phyloP scores from a whole-genome alignment of 2,113 vertebrate genomes.

The Phalacrocorax carbo region DNA sequence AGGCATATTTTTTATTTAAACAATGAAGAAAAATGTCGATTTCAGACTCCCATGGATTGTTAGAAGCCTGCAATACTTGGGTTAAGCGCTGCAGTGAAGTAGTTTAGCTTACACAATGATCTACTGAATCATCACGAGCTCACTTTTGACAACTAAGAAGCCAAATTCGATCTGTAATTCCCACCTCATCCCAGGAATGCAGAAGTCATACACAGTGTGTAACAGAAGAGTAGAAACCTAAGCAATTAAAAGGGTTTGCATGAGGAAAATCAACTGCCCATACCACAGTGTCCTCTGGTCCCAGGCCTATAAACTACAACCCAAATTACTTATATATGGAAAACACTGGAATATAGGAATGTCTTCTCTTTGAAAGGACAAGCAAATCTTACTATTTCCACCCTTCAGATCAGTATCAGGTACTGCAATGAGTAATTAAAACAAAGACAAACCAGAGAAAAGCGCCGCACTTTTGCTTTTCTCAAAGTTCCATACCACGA shows the following conservation, averaged over 20 bases:
- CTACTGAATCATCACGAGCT: constrained; percentile 2
- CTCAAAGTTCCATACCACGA: neutral
- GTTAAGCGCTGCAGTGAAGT: neutral
- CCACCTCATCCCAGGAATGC: neutral
- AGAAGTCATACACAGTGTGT: fast-evolving
- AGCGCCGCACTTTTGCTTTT: neutral
- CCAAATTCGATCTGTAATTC: neutral
- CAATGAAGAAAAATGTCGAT: neutral
- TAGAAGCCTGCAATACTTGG: neutral
- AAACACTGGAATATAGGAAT: neutral
- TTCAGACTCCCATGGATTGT: neutral
- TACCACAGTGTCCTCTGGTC: neutral
- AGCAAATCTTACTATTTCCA: neutral
- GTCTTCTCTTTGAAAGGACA: neutral
- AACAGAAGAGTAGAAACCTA: neutral
- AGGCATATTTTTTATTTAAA: neutral
- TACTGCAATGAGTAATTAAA: constrained; percentile 37
- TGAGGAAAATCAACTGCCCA: neutral
- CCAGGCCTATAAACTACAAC: neutral
- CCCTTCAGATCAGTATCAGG: constrained; percentile 1
- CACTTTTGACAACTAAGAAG: neutral
- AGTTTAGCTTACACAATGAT: constrained; percentile 10
- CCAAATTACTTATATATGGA: neutral
- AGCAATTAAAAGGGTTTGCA: neutral
- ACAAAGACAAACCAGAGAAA: neutral